phyloP scores from a whole-genome alignment of 2,888 invertebrate genomes.

The Drosophila subquinaria region DNA sequence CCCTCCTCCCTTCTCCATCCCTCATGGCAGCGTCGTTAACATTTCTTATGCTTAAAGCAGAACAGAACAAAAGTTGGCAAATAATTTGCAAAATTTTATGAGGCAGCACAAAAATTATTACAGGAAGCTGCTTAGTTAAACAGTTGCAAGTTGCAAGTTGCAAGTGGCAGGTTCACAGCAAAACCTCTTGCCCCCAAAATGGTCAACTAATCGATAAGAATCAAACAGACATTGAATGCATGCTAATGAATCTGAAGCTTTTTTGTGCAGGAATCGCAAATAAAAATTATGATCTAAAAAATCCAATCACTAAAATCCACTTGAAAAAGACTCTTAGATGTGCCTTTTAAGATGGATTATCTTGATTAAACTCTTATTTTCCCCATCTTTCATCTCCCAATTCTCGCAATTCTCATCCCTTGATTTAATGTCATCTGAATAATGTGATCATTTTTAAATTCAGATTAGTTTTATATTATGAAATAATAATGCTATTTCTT shows the following conservation, averaged over 20 bases:
- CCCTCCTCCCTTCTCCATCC: neutral
- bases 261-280: neutral
- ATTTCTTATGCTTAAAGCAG: conserved; percentile 59
- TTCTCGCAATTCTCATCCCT: neutral
- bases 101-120: conserved; percentile 59
- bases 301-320: neutral
- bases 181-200: neutral
- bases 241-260: conserved; percentile 2
- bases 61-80: conserved; percentile 71
- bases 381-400: too few species aligned
- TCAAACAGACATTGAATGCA: neutral
- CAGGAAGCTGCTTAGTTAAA: conserved; percentile 68
- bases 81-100: conserved; percentile 77
- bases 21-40: conserved; percentile 32
- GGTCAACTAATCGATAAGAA: conserved; percentile 4
- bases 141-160: conserved; percentile 44
- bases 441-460: too few species aligned
- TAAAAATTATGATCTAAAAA: neutral
- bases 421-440: too few species aligned
- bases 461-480: too few species aligned
- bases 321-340: too few species aligned
- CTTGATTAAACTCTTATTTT: too few species aligned
- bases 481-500: too few species aligned
- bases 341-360: too few species aligned
- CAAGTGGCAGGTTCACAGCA: conserved; percentile 7